phyloP scores from a whole-genome alignment of 1,140 invertebrate species.

The Panagrolaimus sp. region DNA sequence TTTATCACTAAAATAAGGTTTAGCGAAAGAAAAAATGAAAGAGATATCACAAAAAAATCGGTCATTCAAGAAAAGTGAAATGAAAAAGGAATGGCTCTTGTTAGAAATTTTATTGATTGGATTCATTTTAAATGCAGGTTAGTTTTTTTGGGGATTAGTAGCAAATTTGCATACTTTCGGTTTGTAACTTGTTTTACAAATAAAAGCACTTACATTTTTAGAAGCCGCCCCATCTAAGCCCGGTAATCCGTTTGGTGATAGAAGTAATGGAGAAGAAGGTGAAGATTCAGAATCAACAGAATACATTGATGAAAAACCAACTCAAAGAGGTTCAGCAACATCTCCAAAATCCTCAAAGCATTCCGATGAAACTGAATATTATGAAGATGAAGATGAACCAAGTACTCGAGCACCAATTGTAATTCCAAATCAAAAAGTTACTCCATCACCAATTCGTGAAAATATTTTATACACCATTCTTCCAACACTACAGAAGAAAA shows the following conservation, averaged over 20 bases:
- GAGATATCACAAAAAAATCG: not conserved
- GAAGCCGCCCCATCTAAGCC: not conserved
- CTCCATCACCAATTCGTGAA: slow-evolving; percentile 33
- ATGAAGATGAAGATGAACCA: not conserved
- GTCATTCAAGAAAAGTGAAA: not conserved
- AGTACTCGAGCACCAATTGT: not conserved
- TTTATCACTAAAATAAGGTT: too few species aligned
- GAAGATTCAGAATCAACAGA: too few species aligned
- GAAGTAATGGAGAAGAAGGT: not conserved
- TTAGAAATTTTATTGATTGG: too few species aligned
- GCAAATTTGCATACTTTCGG: too few species aligned
- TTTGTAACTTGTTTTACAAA: too few species aligned
- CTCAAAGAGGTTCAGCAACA: not conserved
- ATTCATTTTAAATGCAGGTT: too few species aligned
- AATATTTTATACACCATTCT: slow-evolving; percentile 40
- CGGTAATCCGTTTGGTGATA: not conserved
- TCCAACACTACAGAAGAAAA: slow-evolving; percentile 41
- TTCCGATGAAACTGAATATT: not conserved
- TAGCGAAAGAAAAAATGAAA: too few species aligned
- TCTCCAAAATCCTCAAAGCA: slow-evolving; percentile 17
- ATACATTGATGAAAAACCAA: not conserved
- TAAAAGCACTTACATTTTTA: too few species aligned
- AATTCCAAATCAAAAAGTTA: slow-evolving; percentile 2
- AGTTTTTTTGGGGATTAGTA: too few species aligned
- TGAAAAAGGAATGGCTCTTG: too few species aligned